Evolutionary conservation across 2,888 invertebrate species (phyloP).

Genomic region (Synanthedon tipuliformis): DNA sequence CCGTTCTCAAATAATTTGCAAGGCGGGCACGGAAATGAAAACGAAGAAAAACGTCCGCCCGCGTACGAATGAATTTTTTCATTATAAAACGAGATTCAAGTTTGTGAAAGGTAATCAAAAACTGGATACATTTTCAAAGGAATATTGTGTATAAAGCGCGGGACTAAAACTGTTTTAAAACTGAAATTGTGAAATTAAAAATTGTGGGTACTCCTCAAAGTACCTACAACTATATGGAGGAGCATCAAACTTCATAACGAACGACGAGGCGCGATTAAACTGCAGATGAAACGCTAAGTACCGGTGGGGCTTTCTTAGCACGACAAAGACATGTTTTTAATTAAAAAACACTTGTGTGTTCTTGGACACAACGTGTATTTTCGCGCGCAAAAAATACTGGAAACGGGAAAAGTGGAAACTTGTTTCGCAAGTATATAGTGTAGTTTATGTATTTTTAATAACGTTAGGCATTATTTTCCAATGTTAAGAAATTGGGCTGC

Average conservation of each 20-base stretch:
- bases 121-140: not conserved
- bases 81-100: not conserved
- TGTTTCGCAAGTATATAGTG: no score
- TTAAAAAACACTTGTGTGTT: constrained; percentile 28
- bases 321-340: constrained; percentile 50
- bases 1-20: not conserved
- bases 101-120: not conserved
- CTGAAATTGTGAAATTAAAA: constrained; percentile 26
- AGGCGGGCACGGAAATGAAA: not conserved
- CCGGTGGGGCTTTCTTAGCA: constrained; percentile 4
- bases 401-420: no score
- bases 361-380: not conserved
- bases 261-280: constrained; percentile 24
- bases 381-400: not conserved
- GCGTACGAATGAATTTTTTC: not conserved
- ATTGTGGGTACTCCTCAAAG: constrained; percentile 38
- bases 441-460: no score
- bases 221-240: constrained; percentile 25
- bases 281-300: constrained; percentile 23
- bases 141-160: constrained; percentile 6
- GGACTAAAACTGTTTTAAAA: constrained; percentile 27
- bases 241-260: constrained; percentile 53
- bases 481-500: no score
- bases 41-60: not conserved
- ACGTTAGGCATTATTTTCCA: no score